Evolutionary conservation across 2,797 vertebrate genomes (phyloP), one percentile per base, ranked within the genome.

Genomic region (Chloroceryle inda): DNA sequence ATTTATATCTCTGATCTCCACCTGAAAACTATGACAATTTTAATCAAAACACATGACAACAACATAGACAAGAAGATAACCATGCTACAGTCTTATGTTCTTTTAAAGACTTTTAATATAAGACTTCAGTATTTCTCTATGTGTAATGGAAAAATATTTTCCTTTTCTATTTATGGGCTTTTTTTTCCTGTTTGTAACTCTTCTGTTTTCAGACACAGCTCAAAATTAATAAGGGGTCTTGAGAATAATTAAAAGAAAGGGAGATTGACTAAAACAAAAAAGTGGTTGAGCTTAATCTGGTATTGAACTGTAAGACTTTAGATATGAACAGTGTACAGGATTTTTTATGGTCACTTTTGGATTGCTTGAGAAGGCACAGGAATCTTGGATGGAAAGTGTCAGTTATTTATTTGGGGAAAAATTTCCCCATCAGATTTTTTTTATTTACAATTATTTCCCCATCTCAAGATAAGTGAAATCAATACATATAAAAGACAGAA

Each of bases 11-110:
- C 77, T 67, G 42, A 75, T 74, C 33, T 61, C 42, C 73, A 84
- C 52, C 63, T 75, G 47, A 67, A 79, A 80, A 67, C 9, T 80
- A 56, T 58, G 59, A 68, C 26, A 79, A 49, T 75, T 93, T 63
- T 92, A 93, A 90, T 82, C 71, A 90, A 76, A 91, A 94, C 58
- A 83, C 66, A 79, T 53, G 42, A 67, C 26, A 94, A 19, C 37
- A 78, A 35, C 73, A 40, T 29, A 82, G 76, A 56, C 52, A 90
- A 71, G 58, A 88, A 71, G 58, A 88, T 77, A 89, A 62, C 26
- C 47, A 63, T 35, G 37, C 13, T 71, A 35, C 45, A 53, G 37
- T 35, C 44, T 56, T 74, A 35, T 21, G 21, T 38, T 59, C 35
- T 73, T 62, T 58, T 42, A 11, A 79, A 75, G 29, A 71, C 26